Evolutionary conservation across 1,140 invertebrate genomes (phyloP).

Genomic region (Drosophila suzukii): DNA sequence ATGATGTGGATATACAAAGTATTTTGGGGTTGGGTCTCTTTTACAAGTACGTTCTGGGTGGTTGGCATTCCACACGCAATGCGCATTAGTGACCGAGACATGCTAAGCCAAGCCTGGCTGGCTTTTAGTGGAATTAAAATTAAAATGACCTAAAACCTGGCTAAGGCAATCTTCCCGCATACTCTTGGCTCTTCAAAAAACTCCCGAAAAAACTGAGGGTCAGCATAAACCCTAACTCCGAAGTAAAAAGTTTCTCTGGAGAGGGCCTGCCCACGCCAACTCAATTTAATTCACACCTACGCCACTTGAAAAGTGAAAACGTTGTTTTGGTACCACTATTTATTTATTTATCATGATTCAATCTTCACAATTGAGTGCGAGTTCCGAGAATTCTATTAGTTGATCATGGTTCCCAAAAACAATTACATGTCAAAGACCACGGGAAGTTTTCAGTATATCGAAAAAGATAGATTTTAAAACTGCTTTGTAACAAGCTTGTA

Average conservation of each 20-base stretch:
- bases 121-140: constrained; percentile 77
- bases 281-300: constrained; percentile 43
- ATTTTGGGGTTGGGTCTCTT: constrained; percentile 10
- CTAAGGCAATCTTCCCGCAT: constrained; percentile 16
- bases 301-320: constrained; percentile 46
- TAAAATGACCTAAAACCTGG: constrained; percentile 31
- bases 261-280: constrained; percentile 22
- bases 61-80: constrained; percentile 59
- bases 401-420: constrained; percentile 1
- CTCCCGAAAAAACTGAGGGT: constrained; percentile 22
- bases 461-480: not conserved
- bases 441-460: not conserved
- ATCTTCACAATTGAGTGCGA: constrained; percentile 11
- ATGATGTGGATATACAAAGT: constrained; percentile 19
- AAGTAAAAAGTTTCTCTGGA: constrained; percentile 16
- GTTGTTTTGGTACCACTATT: constrained; percentile 9
- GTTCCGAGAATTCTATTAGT: constrained; percentile 26
- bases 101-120: constrained; percentile 46
- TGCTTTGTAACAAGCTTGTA: not conserved
- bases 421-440: not conserved
- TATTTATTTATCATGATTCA: constrained; percentile 40
- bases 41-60: constrained; percentile 44
- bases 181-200: constrained; percentile 5
- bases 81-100: constrained; percentile 40
- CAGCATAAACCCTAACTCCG: constrained; percentile 30